phyloP scores from a whole-genome alignment of 1,140 invertebrate genomes.

The Caerostris darwini region DNA sequence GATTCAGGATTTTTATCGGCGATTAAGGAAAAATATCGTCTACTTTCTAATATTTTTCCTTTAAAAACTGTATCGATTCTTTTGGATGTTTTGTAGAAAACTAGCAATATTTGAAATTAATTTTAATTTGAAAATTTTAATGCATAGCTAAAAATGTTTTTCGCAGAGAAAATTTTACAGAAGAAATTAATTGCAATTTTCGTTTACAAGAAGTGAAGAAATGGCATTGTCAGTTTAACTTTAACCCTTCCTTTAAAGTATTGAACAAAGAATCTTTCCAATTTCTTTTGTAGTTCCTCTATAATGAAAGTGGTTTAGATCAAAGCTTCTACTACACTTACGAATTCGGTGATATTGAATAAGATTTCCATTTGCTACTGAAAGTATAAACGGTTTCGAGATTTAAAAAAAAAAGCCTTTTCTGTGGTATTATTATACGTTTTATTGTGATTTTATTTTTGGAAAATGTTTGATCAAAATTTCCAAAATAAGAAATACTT shows the following conservation, averaged over 20 bases:
- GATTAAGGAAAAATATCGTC: too few relatives aligned
- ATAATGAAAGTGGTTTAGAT: slow-evolving; percentile 72
- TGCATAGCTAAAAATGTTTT: neutral
- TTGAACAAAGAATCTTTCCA: slow-evolving; percentile 35
- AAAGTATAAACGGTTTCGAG: slow-evolving; percentile 61
- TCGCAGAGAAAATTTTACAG: neutral
- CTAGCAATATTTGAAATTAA: too few relatives aligned
- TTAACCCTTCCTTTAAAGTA: slow-evolving; percentile 45
- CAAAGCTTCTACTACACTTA: slow-evolving; percentile 15
- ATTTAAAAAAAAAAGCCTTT: slow-evolving; percentile 19
- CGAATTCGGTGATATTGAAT: slow-evolving; percentile 57
- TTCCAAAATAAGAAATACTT: neutral
- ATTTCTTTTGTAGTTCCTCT: slow-evolving; percentile 59
- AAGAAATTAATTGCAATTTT: neutral
- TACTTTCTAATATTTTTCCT: too few relatives aligned
- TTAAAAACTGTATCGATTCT: too few relatives aligned
- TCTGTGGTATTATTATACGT: slow-evolving; percentile 9
- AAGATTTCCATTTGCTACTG: slow-evolving; percentile 73
- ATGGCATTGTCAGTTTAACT: slow-evolving; percentile 27
- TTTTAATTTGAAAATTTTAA: too few relatives aligned
- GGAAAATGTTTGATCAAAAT: neutral
- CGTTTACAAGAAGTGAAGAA: neutral
- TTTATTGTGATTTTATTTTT: slow-evolving; percentile 27
- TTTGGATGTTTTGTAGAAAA: too few relatives aligned
- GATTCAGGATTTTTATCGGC: too few relatives aligned